Conservation (phyloP, 2,113 vertebrate genomes). For the Erythrolamprus reginae region DNA sequence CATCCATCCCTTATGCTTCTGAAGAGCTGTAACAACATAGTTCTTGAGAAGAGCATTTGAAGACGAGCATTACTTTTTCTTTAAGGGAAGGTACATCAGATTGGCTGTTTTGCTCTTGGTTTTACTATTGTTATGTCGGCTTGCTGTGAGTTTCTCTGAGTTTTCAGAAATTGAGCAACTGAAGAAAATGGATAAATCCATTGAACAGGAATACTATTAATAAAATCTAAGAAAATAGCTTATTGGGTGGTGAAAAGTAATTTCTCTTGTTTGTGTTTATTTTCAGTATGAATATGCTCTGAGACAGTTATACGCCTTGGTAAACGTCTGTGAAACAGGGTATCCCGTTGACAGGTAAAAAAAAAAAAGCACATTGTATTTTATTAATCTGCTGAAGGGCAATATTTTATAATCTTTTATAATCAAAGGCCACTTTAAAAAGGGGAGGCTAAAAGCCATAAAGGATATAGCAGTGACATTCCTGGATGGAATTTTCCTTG, state of each 20-base stretch:
- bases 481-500: background rate
- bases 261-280: conserved; percentile 17
- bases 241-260: background rate
- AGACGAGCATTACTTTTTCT: background rate
- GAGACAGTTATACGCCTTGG: conserved; percentile 84
- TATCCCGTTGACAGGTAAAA: conserved; percentile 78
- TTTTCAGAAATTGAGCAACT: background rate
- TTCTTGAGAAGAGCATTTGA: background rate
- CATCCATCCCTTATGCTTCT: background rate
- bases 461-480: background rate
- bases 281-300: conserved; percentile 89
- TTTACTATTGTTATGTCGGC: background rate
- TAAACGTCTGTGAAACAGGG: conserved; percentile 85
- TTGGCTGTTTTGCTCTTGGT: background rate
- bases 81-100: background rate
- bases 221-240: background rate
- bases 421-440: background rate
- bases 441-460: background rate
- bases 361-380: conserved; percentile 23
- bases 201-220: background rate
- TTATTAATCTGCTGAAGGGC: background rate
- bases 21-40: background rate
- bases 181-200: background rate
- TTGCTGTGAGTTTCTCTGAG: background rate
- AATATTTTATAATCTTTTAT: background rate